Conservation (phyloP, 1,140 invertebrate species). For the Drosophila quadrilineata region DNA sequence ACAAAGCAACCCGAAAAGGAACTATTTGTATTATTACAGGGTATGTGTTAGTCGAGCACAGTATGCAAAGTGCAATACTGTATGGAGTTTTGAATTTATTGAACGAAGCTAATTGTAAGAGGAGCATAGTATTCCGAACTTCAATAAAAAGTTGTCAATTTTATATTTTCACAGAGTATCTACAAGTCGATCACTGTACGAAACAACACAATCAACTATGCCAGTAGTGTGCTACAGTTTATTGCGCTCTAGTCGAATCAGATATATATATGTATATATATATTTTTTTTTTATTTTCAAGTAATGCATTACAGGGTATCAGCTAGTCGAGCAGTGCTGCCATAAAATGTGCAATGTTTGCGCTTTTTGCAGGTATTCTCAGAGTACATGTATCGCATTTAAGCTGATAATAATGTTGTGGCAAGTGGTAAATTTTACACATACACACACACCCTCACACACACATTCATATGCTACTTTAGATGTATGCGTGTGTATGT, state of each 20-base stretch:
- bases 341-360: not conserved
- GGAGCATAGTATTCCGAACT: too few relatives aligned
- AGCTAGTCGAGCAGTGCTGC: not conserved
- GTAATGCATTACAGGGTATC: not conserved
- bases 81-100: too few relatives aligned
- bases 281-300: not conserved
- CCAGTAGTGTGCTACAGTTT: too few relatives aligned
- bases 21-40: not conserved
- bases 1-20: too few relatives aligned
- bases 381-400: not conserved
- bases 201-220: not conserved
- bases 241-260: not conserved
- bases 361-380: not conserved
- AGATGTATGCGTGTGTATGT: not conserved
- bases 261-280: too few relatives aligned
- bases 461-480: not conserved
- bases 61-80: too few relatives aligned
- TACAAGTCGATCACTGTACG: not conserved
- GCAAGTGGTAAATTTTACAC: too few relatives aligned
- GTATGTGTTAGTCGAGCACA: not conserved
- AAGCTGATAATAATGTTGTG: conserved; percentile 11
- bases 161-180: not conserved
- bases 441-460: conserved; percentile 4
- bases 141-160: not conserved
- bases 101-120: too few relatives aligned